phyloP scores from a whole-genome alignment of 1,140 invertebrate genomes.

The Mylabris phalerata region DNA sequence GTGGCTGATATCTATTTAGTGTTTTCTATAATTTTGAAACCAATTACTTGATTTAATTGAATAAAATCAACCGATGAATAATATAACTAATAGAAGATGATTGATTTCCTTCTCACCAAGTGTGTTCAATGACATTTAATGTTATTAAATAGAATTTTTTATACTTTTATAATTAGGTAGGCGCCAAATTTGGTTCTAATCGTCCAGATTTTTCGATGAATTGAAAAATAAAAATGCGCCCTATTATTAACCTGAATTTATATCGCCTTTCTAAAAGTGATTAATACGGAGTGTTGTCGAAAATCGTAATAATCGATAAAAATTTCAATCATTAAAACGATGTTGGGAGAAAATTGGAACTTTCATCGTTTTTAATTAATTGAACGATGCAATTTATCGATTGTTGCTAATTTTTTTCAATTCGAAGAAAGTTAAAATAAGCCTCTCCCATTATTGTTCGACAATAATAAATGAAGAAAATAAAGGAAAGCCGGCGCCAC shows the following conservation, averaged over 20 bases:
- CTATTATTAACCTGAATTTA: slow-evolving; percentile 14
- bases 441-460: too few species aligned
- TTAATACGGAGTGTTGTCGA: slow-evolving; percentile 1
- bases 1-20: too few species aligned
- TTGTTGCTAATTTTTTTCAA: neutral
- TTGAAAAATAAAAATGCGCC: slow-evolving; percentile 7
- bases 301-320: too few species aligned
- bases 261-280: slow-evolving; percentile 7
- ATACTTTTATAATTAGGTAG: slow-evolving; percentile 9
- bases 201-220: neutral
- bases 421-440: too few species aligned
- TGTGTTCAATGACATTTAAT: neutral
- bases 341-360: neutral
- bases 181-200: slow-evolving; percentile 6
- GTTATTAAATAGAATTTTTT: slow-evolving; percentile 2
- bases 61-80: neutral
- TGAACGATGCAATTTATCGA: neutral
- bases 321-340: neutral
- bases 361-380: slow-evolving; percentile 10
- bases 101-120: slow-evolving; percentile 3
- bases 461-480: too few species aligned
- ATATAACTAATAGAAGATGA: slow-evolving; percentile 8
- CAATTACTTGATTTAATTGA: neutral
- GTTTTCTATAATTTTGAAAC: too few species aligned
- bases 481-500: too few species aligned